Evolutionary conservation across 2,888 invertebrate species (phyloP).

Genomic region (Metallyticus violacea): DNA sequence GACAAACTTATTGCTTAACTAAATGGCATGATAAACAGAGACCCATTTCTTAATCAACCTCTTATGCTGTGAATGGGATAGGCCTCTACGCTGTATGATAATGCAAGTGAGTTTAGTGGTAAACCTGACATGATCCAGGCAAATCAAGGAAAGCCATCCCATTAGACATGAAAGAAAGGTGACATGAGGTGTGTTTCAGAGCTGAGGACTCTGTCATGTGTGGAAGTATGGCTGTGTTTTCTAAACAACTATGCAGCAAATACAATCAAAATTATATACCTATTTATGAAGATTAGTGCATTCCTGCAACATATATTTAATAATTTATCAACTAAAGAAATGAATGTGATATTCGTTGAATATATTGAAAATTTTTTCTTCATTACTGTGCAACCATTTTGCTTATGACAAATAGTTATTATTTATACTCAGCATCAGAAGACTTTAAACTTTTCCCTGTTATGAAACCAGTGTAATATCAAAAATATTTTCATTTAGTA

Average conservation of each 20-base stretch:
- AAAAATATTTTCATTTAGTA: background rate
- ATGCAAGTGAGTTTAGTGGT: constrained; percentile 1
- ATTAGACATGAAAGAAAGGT: background rate
- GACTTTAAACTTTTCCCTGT: background rate
- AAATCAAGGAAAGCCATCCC: background rate
- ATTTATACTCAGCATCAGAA: background rate
- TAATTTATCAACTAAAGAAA: background rate
- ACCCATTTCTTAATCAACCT: background rate
- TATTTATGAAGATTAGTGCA: background rate
- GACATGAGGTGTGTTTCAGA: background rate
- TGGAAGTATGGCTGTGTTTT: constrained; percentile 15
- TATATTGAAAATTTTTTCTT: background rate
- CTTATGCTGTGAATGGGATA: constrained; percentile 11
- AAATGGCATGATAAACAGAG: background rate
- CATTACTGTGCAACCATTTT: background rate
- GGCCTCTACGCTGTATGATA: background rate
- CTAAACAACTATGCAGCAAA: background rate
- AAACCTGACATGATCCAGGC: constrained; percentile 14
- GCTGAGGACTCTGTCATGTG: constrained; percentile 5
- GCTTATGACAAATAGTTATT: background rate
- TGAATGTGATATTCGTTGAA: background rate
- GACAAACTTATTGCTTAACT: background rate
- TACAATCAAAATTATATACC: constrained; percentile 12
- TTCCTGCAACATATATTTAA: background rate
- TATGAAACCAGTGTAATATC: background rate